phyloP scores from a whole-genome alignment of 2,113 vertebrate species.

The Oreochromis spilurus region DNA sequence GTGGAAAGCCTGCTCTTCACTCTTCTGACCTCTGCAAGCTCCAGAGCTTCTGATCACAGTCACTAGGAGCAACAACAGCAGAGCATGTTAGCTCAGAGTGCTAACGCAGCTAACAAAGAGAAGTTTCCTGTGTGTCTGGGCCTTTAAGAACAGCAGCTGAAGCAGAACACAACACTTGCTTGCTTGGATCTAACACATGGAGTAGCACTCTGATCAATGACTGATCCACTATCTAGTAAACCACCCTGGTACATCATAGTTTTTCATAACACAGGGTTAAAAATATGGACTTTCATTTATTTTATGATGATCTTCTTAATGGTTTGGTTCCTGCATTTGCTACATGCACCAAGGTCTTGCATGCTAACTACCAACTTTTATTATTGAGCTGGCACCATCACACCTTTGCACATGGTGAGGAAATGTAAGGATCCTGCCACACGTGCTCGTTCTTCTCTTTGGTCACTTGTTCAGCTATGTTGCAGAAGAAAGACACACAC shows the following conservation, averaged over 20 bases:
- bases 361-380: background rate
- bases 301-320: background rate
- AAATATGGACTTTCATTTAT: background rate
- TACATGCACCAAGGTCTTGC: background rate
- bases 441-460: background rate
- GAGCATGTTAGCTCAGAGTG: background rate
- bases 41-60: background rate
- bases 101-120: background rate
- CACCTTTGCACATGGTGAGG: background rate
- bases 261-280: background rate
- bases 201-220: background rate
- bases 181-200: background rate
- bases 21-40: background rate
- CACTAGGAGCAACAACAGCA: background rate
- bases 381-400: background rate
- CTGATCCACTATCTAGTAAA: background rate
- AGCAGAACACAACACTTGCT: background rate
- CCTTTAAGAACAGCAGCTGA: background rate
- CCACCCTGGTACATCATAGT: background rate
- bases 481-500: background rate
- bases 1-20: background rate
- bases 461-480: background rate
- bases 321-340: background rate
- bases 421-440: background rate
- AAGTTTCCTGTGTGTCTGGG: background rate